A percentile compares a stretch with the other conserved stretches of the same genome.
Conservation (phyloP, 2,797 vertebrate genomes). For the Poecile montanus region DNA sequence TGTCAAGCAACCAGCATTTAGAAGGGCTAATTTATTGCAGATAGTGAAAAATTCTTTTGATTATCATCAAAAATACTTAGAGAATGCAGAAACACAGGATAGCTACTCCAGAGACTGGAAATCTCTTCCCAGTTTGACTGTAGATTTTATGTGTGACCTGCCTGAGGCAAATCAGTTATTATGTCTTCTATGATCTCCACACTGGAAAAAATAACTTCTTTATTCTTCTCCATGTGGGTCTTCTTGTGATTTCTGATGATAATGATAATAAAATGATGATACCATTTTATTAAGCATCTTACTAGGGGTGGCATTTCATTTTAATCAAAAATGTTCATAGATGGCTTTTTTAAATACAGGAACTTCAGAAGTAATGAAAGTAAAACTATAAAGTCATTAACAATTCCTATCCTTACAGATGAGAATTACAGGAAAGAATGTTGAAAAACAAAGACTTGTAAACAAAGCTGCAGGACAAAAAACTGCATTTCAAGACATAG, state of each 20-base stretch:
- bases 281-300: neutral
- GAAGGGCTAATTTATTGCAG: neutral
- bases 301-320: neutral
- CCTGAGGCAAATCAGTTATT: neutral
- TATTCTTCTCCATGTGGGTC: neutral
- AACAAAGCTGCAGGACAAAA: neutral
- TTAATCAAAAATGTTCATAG: neutral
- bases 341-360: neutral
- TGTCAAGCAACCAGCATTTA: neutral
- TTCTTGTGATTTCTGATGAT: neutral
- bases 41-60: neutral
- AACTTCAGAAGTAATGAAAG: neutral
- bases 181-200: neutral
- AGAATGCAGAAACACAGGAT: neutral
- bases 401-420: neutral
- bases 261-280: too few species aligned
- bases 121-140: neutral
- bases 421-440: neutral
- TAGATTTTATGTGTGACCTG: neutral
- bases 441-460: neutral
- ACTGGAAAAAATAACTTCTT: neutral
- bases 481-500: neutral
- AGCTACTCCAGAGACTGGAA: neutral
- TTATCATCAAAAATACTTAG: neutral
- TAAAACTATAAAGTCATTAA: neutral